Evolutionary conservation across 30 jellyfish, hydroid and myxozoan species (phyloP).

Genomic region (Aurelia coerulea): DNA sequence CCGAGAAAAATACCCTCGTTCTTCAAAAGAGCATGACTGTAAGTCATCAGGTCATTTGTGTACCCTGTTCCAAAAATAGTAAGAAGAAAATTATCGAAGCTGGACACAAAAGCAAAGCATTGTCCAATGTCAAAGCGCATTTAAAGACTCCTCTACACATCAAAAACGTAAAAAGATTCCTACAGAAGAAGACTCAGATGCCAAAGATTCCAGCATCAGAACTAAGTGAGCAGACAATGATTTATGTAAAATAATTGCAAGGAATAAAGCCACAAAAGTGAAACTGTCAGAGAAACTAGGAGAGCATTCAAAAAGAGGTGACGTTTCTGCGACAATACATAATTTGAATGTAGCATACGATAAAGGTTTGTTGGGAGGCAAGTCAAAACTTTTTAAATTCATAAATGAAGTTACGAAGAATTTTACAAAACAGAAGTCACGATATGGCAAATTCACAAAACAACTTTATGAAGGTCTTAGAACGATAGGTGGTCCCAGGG

Average conservation of each 20-base stretch:
- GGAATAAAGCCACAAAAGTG: neutral
- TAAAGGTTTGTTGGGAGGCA: conserved; percentile 10
- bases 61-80: no score
- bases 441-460: conserved; percentile 4
- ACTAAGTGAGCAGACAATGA: no score
- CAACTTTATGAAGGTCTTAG: conserved; percentile 4
- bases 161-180: neutral
- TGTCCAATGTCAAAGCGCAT: no score
- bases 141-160: conserved; percentile 4
- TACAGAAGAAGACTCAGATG: no score
- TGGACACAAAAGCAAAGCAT: neutral
- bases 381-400: conserved; percentile 9
- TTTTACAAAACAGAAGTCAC: neutral
- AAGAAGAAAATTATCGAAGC: conserved; percentile 6
- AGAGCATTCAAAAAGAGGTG: conserved; percentile 13
- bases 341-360: conserved; percentile 13
- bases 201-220: no score
- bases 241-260: neutral
- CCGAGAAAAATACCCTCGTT: no score
- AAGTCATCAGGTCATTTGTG: no score
- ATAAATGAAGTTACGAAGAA: conserved; percentile 4
- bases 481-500: conserved; percentile 49
- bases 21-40: no score
- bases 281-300: neutral
- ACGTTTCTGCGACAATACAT: conserved; percentile 10